These are phyloP conservation scores for Tolmerus cingulatus DNA, from an alignment of 2,888 invertebrate genomes.

Conservation along the genomic window DNA sequence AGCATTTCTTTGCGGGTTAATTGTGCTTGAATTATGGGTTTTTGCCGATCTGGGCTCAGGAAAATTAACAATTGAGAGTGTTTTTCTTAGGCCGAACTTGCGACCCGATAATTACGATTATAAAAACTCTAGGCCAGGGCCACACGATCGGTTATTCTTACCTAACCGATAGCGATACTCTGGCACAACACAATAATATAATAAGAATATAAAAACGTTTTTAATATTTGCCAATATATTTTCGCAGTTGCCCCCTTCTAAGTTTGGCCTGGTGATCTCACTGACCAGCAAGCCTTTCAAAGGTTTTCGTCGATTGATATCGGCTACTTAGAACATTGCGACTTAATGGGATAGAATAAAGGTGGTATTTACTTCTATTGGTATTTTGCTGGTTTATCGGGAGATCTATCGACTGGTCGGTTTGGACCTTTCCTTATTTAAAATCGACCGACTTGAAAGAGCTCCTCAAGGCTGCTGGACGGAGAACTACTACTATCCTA, in stretches of 20 bases:
- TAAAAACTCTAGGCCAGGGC: background rate
- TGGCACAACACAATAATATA: background rate
- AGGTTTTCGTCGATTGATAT: constrained; percentile 3
- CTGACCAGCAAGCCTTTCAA: background rate
- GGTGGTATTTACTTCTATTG: background rate
- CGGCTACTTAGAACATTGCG: background rate
- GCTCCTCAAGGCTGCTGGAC: background rate
- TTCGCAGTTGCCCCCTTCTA: background rate
- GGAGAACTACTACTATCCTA: background rate
- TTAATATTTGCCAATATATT: background rate
- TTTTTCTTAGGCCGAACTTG: background rate
- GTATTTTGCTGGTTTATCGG: background rate
- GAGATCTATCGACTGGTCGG: background rate
- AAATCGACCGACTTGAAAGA: background rate
- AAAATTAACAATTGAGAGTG: background rate
- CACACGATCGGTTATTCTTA: background rate
- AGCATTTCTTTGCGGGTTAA: background rate
- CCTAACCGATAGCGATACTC: background rate
- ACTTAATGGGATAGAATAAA: background rate
- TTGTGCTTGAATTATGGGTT: background rate
- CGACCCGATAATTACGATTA: background rate
- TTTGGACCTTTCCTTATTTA: background rate
- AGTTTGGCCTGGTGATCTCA: background rate
- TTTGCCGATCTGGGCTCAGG: background rate
- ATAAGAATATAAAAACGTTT: background rate